Conservation (phyloP, 2,797 vertebrate species). For the Typhlichthys eigenmanni region DNA sequence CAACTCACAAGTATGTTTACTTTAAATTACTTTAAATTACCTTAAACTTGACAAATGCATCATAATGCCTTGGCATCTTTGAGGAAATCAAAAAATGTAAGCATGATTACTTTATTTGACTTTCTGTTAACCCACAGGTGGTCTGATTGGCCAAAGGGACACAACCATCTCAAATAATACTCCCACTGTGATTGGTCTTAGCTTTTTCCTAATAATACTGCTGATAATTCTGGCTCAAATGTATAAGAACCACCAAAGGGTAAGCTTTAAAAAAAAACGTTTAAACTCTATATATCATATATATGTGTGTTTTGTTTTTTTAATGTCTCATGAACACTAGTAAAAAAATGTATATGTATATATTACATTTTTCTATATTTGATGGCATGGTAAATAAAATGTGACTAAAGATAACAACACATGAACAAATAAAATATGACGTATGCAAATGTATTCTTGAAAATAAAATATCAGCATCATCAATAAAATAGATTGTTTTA, state of each 20-base stretch:
- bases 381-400: not conserved
- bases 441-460: not conserved
- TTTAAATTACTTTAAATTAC: too few species aligned
- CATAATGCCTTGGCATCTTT: too few species aligned
- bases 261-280: conserved; percentile 41
- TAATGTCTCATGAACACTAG: too few species aligned
- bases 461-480: not conserved
- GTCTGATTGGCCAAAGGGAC: conserved; percentile 31
- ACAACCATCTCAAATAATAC: conserved; percentile 29
- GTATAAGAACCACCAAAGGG: conserved; percentile 76
- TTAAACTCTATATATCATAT: not conserved
- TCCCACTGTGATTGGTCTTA: conserved; percentile 43
- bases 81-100: not conserved
- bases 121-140: conserved; percentile 48
- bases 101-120: not conserved
- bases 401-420: too few species aligned
- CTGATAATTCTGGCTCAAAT: conserved; percentile 70
- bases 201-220: conserved; percentile 63
- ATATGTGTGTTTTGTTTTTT: not conserved
- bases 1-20: conserved; percentile 61
- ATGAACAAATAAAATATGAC: too few species aligned
- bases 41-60: too few species aligned
- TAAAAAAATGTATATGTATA: not conserved
- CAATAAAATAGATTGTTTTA: not conserved
- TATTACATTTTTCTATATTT: not conserved